Evolutionary conservation across 2,797 vertebrate genomes (phyloP), one percentile per base, ranked within the genome.

Genomic region (Danio albolineatus): DNA sequence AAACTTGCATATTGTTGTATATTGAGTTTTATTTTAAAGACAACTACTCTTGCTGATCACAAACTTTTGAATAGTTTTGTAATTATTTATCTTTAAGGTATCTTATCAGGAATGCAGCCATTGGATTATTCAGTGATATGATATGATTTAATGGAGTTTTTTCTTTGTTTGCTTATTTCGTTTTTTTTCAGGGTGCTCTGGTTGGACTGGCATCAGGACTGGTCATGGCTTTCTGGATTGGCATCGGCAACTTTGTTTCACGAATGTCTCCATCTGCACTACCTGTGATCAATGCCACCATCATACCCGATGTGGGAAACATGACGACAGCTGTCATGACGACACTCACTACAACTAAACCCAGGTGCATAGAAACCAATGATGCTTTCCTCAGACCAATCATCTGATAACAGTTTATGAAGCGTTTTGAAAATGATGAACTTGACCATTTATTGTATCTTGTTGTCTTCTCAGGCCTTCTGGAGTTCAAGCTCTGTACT

Each of bases 201-300:
- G 84, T 91, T 2, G 98, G 98, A 10, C 86, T 99, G 78, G 67
- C 90, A 46, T 88, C 93, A 0, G 97, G 98, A 4, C 94, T 99
- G 0, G 73, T 81, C 81, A 98, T 99, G 98, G 97, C 98, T 21
- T 97, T 98, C 90, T 99, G 98, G 98, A 90, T 99, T 0, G 97
- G 98, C 87, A 95, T 99, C 0, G 97, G 98, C 44, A 95, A 90
- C 86, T 91, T 97, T 17, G 46, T 97, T 76, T 82, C 73, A 39
- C 88, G 69, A 4, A 43, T 87, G 75, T 53, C 86, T 0, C 0
- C 16, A 0, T 16, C 38, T 0, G 0, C n/a, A 1, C 12, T 72
- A 39, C 78, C 88, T 0, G 0, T 79, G 0, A 78, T 92, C 28
- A 91, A 95, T 17, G 79, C 65, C 10, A 89, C 90, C 0, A 56